Percentiles rank a stretch among this genome's conserved stretches.
Conservation (phyloP, 2,113 vertebrate species). For the Istiophorus platypterus region DNA sequence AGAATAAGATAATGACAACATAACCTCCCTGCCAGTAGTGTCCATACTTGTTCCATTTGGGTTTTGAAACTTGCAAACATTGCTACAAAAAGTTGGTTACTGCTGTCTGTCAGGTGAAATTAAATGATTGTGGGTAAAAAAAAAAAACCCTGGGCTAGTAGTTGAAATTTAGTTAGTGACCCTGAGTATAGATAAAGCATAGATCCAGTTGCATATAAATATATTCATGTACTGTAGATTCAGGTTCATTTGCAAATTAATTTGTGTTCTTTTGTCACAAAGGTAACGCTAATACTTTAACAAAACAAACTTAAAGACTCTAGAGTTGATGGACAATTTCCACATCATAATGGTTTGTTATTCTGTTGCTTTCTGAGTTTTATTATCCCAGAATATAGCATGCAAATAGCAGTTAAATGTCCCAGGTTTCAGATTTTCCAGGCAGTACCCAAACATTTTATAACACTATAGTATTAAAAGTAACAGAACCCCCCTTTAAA, state of each 20-base stretch:
- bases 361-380: neutral
- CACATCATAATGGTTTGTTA: too few relatives aligned
- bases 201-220: neutral
- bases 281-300: neutral
- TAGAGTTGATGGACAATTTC: too few relatives aligned
- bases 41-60: neutral
- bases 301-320: neutral
- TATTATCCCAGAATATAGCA: neutral
- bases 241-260: neutral
- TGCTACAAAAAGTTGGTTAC: neutral
- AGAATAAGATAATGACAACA: neutral
- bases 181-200: neutral
- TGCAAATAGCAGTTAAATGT: neutral
- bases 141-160: neutral
- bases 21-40: neutral
- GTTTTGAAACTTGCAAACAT: neutral
- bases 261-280: neutral
- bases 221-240: neutral
- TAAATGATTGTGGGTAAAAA: neutral
- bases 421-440: too few relatives aligned
- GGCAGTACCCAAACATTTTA: too few relatives aligned
- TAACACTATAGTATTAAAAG: neutral
- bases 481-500: neutral
- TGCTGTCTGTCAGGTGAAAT: conserved; percentile 8
- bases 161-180: neutral